Evolutionary conservation across 2,888 invertebrate genomes (phyloP).

Genomic region (Acanthoscelides obtectus): DNA sequence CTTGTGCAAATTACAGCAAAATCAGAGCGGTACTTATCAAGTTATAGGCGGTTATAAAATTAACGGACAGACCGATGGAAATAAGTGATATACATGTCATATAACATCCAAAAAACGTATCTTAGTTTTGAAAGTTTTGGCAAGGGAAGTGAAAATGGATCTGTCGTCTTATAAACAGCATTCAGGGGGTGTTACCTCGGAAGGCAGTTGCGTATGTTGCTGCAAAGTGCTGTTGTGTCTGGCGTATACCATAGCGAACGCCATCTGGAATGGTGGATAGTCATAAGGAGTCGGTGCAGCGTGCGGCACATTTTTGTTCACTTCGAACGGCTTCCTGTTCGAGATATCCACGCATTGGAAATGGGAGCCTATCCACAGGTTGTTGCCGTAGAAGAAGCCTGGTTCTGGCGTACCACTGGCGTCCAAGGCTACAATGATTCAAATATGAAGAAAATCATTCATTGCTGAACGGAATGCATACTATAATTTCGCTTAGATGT

Average conservation of each 20-base stretch:
- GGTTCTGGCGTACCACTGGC: constrained; percentile 53
- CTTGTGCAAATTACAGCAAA: too few species aligned
- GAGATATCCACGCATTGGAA: constrained; percentile 49
- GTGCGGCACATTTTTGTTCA: constrained; percentile 29
- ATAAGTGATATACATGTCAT: too few species aligned
- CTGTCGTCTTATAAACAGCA: background rate
- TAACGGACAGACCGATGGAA: too few species aligned
- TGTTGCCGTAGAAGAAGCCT: constrained; percentile 57
- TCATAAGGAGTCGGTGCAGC: constrained; percentile 40
- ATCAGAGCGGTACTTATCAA: too few species aligned
- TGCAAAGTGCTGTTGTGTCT: constrained; percentile 47
- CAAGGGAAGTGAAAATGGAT: too few species aligned
- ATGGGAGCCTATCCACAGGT: constrained; percentile 56
- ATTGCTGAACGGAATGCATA: too few species aligned
- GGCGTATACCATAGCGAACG: constrained; percentile 44
- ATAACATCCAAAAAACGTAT: too few species aligned
- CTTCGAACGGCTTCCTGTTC: constrained; percentile 32
- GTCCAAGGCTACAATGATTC: constrained; percentile 51
- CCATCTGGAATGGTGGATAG: constrained; percentile 43
- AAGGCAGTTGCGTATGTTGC: constrained; percentile 40
- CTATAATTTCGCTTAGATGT: too few species aligned
- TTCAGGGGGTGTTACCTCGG: constrained; percentile 40
- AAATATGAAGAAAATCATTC: too few species aligned
- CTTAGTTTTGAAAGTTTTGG: too few species aligned
- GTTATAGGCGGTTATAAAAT: too few species aligned